Evolutionary conservation across 2,113 vertebrate species (phyloP).

Genomic region (Chaetorhynchus papuensis): DNA sequence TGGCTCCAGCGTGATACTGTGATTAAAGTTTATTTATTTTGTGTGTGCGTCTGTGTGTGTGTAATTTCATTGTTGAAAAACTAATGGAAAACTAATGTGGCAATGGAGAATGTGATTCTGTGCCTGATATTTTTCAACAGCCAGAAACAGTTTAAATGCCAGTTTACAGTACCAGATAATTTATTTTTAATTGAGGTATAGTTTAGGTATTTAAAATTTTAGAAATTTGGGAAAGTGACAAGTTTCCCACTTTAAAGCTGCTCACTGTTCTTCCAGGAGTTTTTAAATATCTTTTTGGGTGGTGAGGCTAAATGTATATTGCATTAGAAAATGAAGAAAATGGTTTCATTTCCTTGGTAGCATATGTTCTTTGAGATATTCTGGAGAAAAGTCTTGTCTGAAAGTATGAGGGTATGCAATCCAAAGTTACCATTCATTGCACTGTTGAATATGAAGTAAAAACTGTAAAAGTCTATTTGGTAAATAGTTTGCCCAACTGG

Average conservation of each 20-base stretch:
- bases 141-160: constrained; percentile 12
- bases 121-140: constrained; percentile 37
- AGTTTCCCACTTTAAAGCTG: constrained; percentile 37
- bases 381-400: neutral
- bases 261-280: constrained; percentile 21
- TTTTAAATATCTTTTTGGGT: constrained; percentile 16
- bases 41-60: constrained; percentile 31
- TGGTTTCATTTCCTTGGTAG: neutral
- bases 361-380: neutral
- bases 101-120: constrained; percentile 74
- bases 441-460: neutral
- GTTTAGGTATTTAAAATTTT: constrained; percentile 52
- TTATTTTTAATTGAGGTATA: constrained; percentile 63
- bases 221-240: constrained; percentile 41
- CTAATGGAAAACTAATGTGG: constrained; percentile 73
- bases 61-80: constrained; percentile 69
- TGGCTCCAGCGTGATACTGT: constrained; percentile 70
- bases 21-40: constrained; percentile 73
- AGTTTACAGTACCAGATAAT: constrained; percentile 48
- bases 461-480: neutral
- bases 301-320: neutral
- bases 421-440: neutral
- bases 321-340: neutral
- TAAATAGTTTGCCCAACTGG: neutral
- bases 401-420: neutral